Conservation (phyloP, 1,140 invertebrate genomes). For the Monomorium pharaonis region DNA sequence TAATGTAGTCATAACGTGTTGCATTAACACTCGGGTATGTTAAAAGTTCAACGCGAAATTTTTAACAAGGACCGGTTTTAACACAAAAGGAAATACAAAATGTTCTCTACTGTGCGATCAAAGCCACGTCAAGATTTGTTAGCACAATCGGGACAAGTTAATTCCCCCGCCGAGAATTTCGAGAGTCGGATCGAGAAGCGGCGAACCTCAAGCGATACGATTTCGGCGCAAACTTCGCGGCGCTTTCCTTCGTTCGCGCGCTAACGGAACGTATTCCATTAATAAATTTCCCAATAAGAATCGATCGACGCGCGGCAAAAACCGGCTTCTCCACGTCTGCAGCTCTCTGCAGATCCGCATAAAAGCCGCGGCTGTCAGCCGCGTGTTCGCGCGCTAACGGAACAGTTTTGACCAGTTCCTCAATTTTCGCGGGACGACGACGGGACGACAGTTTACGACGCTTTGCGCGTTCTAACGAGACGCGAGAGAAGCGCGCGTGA, state of each 20-base stretch:
- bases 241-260: too few species aligned
- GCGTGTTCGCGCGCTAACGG: conserved; percentile 16
- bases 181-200: background rate
- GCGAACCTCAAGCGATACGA: background rate
- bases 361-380: conserved; percentile 1
- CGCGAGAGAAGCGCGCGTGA: background rate
- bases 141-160: too few species aligned
- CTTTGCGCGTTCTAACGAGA: background rate
- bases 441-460: background rate
- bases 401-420: background rate
- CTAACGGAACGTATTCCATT: background rate
- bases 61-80: too few species aligned
- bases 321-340: background rate
- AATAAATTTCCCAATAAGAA: conserved; percentile 18
- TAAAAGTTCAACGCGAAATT: too few species aligned
- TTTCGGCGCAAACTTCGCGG: background rate
- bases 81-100: too few species aligned
- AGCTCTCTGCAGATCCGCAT: too few species aligned
- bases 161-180: background rate
- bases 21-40: too few species aligned
- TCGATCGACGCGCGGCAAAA: background rate
- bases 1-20: too few species aligned
- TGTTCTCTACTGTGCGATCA: too few species aligned
- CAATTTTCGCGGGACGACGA: background rate
- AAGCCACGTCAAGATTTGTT: too few species aligned